A percentile compares a stretch with the other conserved stretches of the same genome.
Conservation (phyloP, 2,888 invertebrate genomes). For the Nudaria mundana region DNA sequence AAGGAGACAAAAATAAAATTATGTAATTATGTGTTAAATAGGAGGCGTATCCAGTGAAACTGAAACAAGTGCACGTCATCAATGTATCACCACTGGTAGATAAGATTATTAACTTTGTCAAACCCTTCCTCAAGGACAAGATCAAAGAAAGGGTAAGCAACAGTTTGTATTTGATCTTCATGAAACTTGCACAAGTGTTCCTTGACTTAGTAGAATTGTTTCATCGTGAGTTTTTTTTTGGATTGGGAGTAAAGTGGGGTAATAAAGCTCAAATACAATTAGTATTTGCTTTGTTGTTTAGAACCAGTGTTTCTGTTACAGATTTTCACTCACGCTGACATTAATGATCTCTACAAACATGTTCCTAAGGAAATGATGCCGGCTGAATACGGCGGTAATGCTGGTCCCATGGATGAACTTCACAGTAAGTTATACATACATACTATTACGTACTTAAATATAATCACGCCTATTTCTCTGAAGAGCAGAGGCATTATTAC, state of each 20-base stretch:
- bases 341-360: slow-evolving; percentile 88
- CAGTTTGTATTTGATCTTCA: too few species aligned
- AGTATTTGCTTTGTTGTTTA: too few species aligned
- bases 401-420: slow-evolving; percentile 86
- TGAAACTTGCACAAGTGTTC: too few species aligned
- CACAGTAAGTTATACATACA: slow-evolving; percentile 78
- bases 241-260: too few species aligned
- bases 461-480: too few species aligned
- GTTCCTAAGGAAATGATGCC: slow-evolving; percentile 91
- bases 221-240: too few species aligned
- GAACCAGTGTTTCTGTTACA: slow-evolving; percentile 45
- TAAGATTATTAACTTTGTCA: slow-evolving; percentile 91
- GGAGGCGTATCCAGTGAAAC: slow-evolving; percentile 93
- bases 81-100: slow-evolving; percentile 92
- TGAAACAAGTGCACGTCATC: slow-evolving; percentile 92
- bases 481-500: too few species aligned
- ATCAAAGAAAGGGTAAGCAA: slow-evolving; percentile 85
- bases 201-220: too few species aligned
- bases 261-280: too few species aligned
- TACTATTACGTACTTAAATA: too few species aligned
- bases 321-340: slow-evolving; percentile 88
- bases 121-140: slow-evolving; percentile 93
- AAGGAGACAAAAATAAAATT: too few species aligned
- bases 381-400: slow-evolving; percentile 90
- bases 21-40: slow-evolving; percentile 44